Percentiles rank a stretch among this genome's conserved stretches.
These are phyloP conservation scores for Dufourea novaeangliae DNA, from an alignment of 1,140 invertebrate species.

Conservation along the genomic window DNA sequence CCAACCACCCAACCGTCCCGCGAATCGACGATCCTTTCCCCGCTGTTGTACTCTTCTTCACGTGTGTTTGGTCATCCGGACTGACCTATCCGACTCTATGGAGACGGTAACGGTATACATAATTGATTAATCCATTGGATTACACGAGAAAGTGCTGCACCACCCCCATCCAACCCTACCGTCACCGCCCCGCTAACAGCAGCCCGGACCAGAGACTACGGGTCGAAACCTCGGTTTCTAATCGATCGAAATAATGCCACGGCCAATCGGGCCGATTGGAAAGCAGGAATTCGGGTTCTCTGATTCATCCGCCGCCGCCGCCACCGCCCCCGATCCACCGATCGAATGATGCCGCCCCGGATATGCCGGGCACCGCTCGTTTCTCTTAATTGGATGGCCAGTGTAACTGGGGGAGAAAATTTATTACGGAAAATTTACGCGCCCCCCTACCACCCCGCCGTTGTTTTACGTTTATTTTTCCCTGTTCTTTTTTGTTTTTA, in stretches of 20 bases:
- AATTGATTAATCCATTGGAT: conserved; percentile 68
- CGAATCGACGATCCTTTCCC: conserved; percentile 35
- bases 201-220: conserved; percentile 1
- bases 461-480: no score
- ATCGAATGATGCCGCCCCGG: conserved; percentile 2
- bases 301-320: conserved; percentile 49
- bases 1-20: conserved; percentile 25
- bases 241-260: conserved; percentile 66
- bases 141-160: conserved; percentile 54
- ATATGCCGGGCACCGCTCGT: conserved; percentile 13
- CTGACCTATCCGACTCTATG: conserved; percentile 59
- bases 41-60: background rate
- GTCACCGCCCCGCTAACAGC: conserved; percentile 1
- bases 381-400: conserved; percentile 54
- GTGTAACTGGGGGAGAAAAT: background rate
- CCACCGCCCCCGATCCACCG: no score
- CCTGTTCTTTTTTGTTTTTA: no score
- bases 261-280: conserved; percentile 62
- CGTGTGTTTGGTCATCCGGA: conserved; percentile 19
- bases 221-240: conserved; percentile 53
- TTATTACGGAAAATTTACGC: conserved; percentile 10
- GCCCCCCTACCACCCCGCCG: no score
- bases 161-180: background rate
- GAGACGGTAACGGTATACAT: conserved; percentile 64
- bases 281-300: conserved; percentile 56